These are phyloP conservation scores for Anoplius nigerrimus DNA, from an alignment of 2,888 invertebrate species.

Conservation along the genomic window DNA sequence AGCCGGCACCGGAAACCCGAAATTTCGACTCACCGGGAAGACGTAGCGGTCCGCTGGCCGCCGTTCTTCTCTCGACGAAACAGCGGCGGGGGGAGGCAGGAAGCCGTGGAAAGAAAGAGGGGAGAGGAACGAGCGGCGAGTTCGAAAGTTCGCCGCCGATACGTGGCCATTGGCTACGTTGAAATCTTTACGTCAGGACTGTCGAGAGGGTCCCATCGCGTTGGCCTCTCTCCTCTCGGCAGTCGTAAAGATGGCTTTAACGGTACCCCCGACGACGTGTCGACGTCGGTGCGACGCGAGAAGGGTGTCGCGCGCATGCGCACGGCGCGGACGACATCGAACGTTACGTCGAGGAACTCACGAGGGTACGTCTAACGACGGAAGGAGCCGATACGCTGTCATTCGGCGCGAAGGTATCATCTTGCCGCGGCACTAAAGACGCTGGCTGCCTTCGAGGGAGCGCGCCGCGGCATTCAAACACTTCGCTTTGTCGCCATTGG, in stretches of 20 bases:
- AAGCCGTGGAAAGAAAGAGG: slow-evolving; percentile 4
- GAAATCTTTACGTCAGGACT: slow-evolving; percentile 7
- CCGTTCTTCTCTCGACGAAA: not conserved
- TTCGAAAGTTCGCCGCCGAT: not conserved
- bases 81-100: too few relatives aligned
- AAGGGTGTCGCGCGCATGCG: slow-evolving; percentile 7
- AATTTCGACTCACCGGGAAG: not conserved
- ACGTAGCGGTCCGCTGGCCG: not conserved
- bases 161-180: not conserved
- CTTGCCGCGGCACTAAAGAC: too few relatives aligned
- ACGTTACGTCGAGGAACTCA: too few relatives aligned
- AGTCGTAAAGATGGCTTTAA: slow-evolving; percentile 36
- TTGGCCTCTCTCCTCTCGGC: not conserved
- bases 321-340: too few relatives aligned
- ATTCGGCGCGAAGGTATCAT: too few relatives aligned
- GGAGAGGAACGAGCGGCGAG: not conserved
- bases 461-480: too few relatives aligned
- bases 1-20: too few relatives aligned
- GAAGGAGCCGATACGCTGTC: too few relatives aligned
- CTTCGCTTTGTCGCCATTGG: too few relatives aligned
- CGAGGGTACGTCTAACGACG: too few relatives aligned
- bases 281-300: not conserved
- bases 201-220: slow-evolving; percentile 9
- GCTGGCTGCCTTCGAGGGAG: too few relatives aligned
- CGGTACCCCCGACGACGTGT: slow-evolving; percentile 20